Evolutionary conservation across 1,140 invertebrate species (phyloP), one percentile per base, ranked within the genome.

Genomic region (Diachasmimorpha longicaudata): DNA sequence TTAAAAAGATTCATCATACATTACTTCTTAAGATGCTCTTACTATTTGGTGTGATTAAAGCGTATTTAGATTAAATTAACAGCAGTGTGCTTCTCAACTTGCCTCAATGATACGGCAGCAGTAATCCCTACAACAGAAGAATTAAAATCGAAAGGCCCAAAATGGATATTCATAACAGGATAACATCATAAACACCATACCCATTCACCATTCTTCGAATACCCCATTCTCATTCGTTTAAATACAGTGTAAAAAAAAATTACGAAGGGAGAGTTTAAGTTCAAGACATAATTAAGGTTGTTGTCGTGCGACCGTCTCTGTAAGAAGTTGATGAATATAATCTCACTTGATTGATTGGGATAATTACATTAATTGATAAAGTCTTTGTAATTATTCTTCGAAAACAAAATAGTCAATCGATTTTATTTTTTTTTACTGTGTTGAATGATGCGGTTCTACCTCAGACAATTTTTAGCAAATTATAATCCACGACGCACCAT

Each of bases 61-160:
- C 74, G 74, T 76, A 76, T 52, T 71, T 76, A 71, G 67, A 37
- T 71, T 66, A 68, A 52, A 76, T 71, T 76, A 66, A 23, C 52
- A 66, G 74, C 82, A 77, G 79, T 80, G 81, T 81, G 80, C 80
- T 83, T 85, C 81, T 83, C 79, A 87, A 89, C 88, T 89, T 89
- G 88, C 88, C 88, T 89, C 86, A 86, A 83, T 72, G 83, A 83
- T 85, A 80, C 83, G 79, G 84, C 88, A 82, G 87, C 85, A 82
- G 85, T 85, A 87, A 87, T 85, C 81, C 88, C 89, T 90, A 89
- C 79, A 90, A 89, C 86, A 89, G 80, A 88, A 89, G 83, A 89
- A 87, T 85, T 83, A 81, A 82, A 86, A 85, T 84, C 85, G 82
- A 86, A 80, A 74, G 77, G 82, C 85, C 84, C 72, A 58, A 75